phyloP scores from a whole-genome alignment of 2,888 invertebrate species.

The Polydrusus cervinus region DNA sequence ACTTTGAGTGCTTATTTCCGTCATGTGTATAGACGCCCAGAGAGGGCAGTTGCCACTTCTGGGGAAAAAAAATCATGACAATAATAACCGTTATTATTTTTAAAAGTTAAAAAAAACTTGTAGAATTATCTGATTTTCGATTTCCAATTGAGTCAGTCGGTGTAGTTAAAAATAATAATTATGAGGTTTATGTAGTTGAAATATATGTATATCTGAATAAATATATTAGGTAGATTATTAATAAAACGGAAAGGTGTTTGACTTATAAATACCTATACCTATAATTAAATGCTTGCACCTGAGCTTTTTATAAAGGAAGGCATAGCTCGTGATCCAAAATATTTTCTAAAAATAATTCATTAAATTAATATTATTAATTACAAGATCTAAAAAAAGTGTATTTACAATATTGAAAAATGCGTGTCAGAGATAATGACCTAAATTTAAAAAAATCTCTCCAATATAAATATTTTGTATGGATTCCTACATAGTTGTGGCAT shows the following conservation, averaged over 20 bases:
- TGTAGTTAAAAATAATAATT: too few species aligned
- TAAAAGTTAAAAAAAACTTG: too few species aligned
- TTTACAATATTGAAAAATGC: conserved; percentile 21
- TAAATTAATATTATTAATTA: conserved; percentile 22
- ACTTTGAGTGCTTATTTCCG: too few species aligned
- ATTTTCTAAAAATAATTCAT: conserved; percentile 21
- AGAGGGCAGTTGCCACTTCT: too few species aligned
- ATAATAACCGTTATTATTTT: too few species aligned
- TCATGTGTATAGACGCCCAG: too few species aligned
- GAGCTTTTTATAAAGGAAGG: conserved; percentile 16
- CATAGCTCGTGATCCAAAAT: conserved; percentile 21
- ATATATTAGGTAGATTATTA: conserved; percentile 13
- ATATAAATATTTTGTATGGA: conserved; percentile 27
- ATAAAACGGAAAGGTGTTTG: conserved; percentile 20
- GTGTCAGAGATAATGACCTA: conserved; percentile 28
- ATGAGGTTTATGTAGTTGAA: neutral
- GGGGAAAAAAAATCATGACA: too few species aligned
- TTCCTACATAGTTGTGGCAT: conserved; percentile 26
- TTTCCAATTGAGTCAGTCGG: too few species aligned
- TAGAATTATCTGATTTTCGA: too few species aligned
- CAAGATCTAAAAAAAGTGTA: conserved; percentile 21
- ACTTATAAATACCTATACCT: conserved; percentile 10
- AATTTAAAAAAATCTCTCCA: conserved; percentile 14
- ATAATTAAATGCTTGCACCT: conserved; percentile 18
- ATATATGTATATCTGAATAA: neutral